Evolutionary conservation across 2,797 vertebrate genomes (phyloP), one percentile per base, ranked within the genome.

Genomic region (Pitangus sulphuratus): DNA sequence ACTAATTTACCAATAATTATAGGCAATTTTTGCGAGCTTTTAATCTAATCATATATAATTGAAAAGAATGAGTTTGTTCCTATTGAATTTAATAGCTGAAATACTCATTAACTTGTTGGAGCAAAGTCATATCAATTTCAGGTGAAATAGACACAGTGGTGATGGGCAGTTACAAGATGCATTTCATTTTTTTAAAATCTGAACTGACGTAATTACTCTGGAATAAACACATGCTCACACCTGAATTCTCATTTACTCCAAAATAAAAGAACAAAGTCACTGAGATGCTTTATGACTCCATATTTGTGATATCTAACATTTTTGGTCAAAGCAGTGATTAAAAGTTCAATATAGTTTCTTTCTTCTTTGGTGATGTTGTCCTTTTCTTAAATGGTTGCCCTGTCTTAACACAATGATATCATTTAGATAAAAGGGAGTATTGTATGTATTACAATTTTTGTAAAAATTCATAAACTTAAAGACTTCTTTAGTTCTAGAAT

Each of bases 401-500:
- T 81, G 14, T 54, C 51, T 58, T 89, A 40, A 42, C 12, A 37
- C 18, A 24, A 30, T 44, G 22, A n/a, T 13, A 39, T 82, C 53
- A 50, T 58, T 84, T 87, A 61, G 15, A 35, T 6, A 51, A 87
- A 91, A 79, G 25, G 4, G 28, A 61, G 7, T 33, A 58, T 33
- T 2, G 0, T 69, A 17, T 1, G 1, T 47, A 48, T 68, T 45
- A 39, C 18, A 47, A 45, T 58, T 80, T 80, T 66, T 64, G 30
- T 53, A 50, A 76, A 64, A 84, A 86, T 14, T 78, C 25, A 25
- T 78, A 54, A 74, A 61, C 8, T 70, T 72, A 15, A 68, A 90
- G 35, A 76, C 95, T 94, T 93, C 70, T 93, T 19, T n/a, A 68
- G 76, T 89, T 93, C 50, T 88, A 18, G 33, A 91, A 60, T 70